Conservation (phyloP, 2,113 vertebrate genomes). For the Stigmatopora nigra region DNA sequence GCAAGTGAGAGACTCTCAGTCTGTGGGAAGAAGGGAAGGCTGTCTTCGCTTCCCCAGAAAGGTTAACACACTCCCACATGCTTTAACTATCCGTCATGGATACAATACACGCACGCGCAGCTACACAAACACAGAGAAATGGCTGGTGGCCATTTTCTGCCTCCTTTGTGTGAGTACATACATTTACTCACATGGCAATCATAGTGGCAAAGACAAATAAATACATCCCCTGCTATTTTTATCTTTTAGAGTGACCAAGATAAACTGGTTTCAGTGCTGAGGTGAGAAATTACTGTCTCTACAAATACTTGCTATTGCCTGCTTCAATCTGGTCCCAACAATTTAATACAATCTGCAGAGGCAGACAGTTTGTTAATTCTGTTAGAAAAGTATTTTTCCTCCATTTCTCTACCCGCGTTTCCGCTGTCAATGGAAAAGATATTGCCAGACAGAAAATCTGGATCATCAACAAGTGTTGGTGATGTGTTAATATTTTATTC, state of each 20-base stretch:
- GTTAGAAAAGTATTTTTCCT: neutral
- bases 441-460: constrained; percentile 28
- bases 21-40: constrained; percentile 9
- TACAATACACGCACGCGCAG: constrained; percentile 18
- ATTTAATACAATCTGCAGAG: neutral
- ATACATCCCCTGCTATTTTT: neutral
- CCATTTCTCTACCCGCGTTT: neutral
- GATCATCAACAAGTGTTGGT: constrained; percentile 36
- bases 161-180: neutral
- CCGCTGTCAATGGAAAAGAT: constrained; percentile 26
- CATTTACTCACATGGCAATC: constrained; percentile 6
- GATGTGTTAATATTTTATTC: constrained; percentile 55
- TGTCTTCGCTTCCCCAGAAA: constrained; percentile 31
- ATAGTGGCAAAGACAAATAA: constrained; percentile 7
- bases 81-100: constrained; percentile 43
- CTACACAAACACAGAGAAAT: constrained; percentile 7
- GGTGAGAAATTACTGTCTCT: constrained; percentile 2
- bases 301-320: constrained; percentile 16
- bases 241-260: constrained; percentile 4
- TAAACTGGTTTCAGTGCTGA: constrained; percentile 8
- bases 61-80: constrained; percentile 53
- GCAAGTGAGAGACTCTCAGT: constrained; percentile 4
- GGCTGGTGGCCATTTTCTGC: constrained; percentile 29
- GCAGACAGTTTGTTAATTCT: neutral
- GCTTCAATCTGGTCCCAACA: constrained; percentile 10